Evolutionary conservation across 2,888 invertebrate species (phyloP).

Genomic region (Chydorus sphaericus): DNA sequence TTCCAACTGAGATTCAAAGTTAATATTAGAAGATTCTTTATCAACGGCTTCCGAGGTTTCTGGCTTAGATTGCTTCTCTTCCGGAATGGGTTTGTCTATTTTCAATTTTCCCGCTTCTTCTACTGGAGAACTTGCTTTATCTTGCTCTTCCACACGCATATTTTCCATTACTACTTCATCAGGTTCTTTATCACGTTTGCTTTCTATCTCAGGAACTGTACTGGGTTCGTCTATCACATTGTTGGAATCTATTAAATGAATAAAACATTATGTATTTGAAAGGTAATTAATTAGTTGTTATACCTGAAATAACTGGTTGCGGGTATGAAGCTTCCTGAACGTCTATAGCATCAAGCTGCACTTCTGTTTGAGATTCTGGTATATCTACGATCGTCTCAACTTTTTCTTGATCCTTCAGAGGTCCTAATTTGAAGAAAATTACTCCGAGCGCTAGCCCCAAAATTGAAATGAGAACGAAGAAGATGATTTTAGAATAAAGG

Average conservation of each 20-base stretch:
- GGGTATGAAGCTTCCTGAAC: background rate
- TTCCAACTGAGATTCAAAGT: slow-evolving; percentile 4
- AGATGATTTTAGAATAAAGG: slow-evolving; percentile 68
- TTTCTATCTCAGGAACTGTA: too few relatives aligned
- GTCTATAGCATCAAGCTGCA: background rate
- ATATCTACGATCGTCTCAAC: background rate
- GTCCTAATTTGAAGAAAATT: slow-evolving; percentile 36
- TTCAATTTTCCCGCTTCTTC: too few relatives aligned
- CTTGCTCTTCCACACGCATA: too few relatives aligned
- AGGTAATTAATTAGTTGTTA: too few relatives aligned
- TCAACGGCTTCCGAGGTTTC: background rate
- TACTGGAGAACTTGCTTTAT: too few relatives aligned
- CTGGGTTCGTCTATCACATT: background rate
- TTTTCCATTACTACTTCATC: too few relatives aligned
- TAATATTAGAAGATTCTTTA: background rate
- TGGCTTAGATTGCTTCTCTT: background rate
- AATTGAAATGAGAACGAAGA: slow-evolving; percentile 55
- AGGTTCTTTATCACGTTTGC: slow-evolving; percentile 35
- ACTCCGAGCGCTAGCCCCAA: slow-evolving; percentile 57
- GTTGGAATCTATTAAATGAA: background rate
- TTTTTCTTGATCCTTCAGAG: too few relatives aligned
- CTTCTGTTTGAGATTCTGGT: background rate
- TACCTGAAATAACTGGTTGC: background rate
- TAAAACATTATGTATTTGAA: background rate
- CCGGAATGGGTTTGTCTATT: background rate